A percentile compares a stretch with the other conserved stretches of the same genome.
These are phyloP conservation scores for Protosalanx chinensis DNA, from an alignment of 2,797 vertebrate genomes.

Conservation along the genomic window DNA sequence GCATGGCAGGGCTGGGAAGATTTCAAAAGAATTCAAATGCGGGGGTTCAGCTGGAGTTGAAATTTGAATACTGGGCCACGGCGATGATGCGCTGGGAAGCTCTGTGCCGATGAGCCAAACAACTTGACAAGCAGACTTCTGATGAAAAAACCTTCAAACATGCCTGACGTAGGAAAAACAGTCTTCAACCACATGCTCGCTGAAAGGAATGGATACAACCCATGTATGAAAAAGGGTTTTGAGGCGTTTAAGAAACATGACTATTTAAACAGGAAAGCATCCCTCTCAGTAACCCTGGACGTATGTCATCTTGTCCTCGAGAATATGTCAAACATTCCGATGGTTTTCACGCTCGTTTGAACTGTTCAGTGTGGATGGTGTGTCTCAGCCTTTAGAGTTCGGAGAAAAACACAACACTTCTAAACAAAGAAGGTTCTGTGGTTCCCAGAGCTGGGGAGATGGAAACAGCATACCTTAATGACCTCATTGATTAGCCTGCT, in stretches of 20 bases:
- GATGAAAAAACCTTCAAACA: not conserved
- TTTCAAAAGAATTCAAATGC: constrained; percentile 73
- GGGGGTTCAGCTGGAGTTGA: constrained; percentile 70
- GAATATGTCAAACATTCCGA: too few species aligned
- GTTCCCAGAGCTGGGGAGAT: not conserved
- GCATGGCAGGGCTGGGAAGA: constrained; percentile 61
- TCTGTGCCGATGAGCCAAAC: not conserved
- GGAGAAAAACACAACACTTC: too few species aligned
- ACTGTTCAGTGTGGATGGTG: not conserved
- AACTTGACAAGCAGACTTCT: not conserved
- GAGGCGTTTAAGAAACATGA: too few species aligned
- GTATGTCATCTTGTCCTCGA: too few species aligned
- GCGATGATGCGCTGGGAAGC: not conserved
- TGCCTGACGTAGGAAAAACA: not conserved
- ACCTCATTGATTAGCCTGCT: constrained; percentile 70
- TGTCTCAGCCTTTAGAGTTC: not conserved
- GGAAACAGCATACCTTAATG: constrained; percentile 60
- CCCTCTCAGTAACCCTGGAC: too few species aligned
- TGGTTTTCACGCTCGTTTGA: not conserved
- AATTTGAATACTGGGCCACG: constrained; percentile 57
- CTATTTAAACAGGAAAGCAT: too few species aligned
- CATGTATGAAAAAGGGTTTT: too few species aligned
- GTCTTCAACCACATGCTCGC: not conserved
- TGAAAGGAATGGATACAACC: not conserved
- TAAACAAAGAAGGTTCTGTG: not conserved